Conservation (phyloP, 2,888 invertebrate species). For the Eristalis tenax region DNA sequence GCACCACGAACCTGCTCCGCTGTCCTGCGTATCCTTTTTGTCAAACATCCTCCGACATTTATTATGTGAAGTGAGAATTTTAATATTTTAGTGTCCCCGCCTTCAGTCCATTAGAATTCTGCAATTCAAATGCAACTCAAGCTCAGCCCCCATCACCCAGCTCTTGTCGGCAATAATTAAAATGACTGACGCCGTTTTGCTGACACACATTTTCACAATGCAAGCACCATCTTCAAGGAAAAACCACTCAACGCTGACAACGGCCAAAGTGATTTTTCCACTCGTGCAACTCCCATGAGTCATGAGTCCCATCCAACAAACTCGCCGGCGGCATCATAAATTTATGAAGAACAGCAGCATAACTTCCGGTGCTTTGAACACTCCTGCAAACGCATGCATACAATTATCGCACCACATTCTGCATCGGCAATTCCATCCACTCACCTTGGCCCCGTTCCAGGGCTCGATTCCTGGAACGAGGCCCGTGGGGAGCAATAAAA, state of each 20-base stretch:
- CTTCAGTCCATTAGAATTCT: too few relatives aligned
- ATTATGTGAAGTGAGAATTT: too few relatives aligned
- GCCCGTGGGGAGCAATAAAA: constrained; percentile 44
- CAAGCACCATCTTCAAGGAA: background rate
- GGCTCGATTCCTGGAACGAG: background rate
- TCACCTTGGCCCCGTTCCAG: constrained; percentile 29
- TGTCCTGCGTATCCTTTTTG: too few relatives aligned
- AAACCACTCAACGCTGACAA: background rate
- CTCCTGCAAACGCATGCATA: constrained; percentile 55
- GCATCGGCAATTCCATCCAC: constrained; percentile 1
- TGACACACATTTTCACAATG: background rate
- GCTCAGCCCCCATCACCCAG: background rate
- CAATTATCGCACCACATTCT: constrained; percentile 41
- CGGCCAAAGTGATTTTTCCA: background rate
- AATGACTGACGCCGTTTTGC: background rate
- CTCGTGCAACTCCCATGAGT: background rate
- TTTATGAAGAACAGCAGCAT: constrained; percentile 43
- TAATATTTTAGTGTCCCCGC: too few relatives aligned
- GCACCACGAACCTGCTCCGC: too few relatives aligned
- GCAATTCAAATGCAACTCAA: too few relatives aligned
- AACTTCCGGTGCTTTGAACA: constrained; percentile 58
- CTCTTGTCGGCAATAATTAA: background rate
- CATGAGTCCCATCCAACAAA: background rate
- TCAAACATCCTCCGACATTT: too few relatives aligned
- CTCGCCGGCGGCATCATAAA: constrained; percentile 29